Percentiles rank a stretch among this genome's conserved stretches.
Evolutionary conservation across 2,113 vertebrate genomes (phyloP).

Genomic region (Caloenas nicobarica): DNA sequence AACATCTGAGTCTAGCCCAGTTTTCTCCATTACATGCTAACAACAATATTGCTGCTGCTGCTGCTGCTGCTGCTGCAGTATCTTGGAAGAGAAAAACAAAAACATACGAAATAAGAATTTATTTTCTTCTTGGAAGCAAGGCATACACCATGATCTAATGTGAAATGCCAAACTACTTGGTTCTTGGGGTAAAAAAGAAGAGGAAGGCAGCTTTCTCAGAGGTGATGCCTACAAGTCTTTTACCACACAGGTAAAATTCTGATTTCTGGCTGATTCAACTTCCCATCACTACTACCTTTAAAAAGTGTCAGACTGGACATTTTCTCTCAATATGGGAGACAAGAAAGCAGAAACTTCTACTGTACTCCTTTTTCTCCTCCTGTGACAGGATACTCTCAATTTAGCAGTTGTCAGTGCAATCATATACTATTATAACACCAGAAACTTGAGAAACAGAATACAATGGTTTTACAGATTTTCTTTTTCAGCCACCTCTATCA

Average conservation of each 20-base stretch:
- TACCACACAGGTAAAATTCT: background rate
- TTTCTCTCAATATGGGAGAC: background rate
- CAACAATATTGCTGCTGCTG: background rate
- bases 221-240: background rate
- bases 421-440: conserved; percentile 29
- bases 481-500: conserved; percentile 36
- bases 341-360: background rate
- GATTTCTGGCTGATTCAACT: background rate
- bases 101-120: background rate
- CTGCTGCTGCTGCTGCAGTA: background rate
- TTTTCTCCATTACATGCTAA: background rate
- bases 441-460: conserved; percentile 13
- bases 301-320: background rate
- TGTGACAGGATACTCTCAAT: background rate
- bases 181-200: background rate
- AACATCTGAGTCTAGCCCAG: background rate
- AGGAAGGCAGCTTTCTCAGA: background rate
- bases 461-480: conserved; percentile 32
- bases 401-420: conserved; percentile 54
- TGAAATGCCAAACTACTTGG: background rate
- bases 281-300: background rate
- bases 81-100: background rate
- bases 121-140: background rate
- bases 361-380: background rate
- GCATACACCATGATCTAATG: background rate